Base-by-base conservation (phyloP, 2,113 vertebrate genomes). In the Mustela nigripes region DNA sequence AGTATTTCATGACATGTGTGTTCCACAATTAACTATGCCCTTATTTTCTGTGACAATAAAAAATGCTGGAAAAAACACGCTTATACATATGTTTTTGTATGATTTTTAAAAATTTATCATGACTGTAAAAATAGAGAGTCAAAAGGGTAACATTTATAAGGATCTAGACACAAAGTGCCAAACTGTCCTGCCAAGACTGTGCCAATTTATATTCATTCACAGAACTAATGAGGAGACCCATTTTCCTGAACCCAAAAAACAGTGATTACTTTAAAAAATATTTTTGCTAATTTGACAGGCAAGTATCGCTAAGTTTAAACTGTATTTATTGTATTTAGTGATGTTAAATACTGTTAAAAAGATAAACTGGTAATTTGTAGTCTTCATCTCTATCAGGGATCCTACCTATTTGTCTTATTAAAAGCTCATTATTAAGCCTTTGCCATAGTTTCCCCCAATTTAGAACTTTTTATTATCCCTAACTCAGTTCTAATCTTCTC, bases 71-170 rank as follows among this genome's bases (percentile, higher is more conserved):
- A 91, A 81, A 42, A 90, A 81, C 10, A 76, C 53, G 28, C 69
- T 50, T 73, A 21, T 63, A 15, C 19, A 2, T 42, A 74, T n/a
- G 42, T 62, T 81, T 92, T 62, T 73, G 42, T 39, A 93, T 56
- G 5, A 90, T 90, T 89, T 62, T 53, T 53, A 3, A 50, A 48
- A 93, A 48, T 56, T 60, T 56, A 81, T 90, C n/a, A 62, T 18
- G 50, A 95, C 18, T 71, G 7, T 88, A 84, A 67, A 88, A 91
- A 67, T 26, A 85, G n/a, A 36, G 7, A 76, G 42, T 50, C 18
- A 84, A 67, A 67, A 84, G 33, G 16, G 36, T 80, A 71, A 91
- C 39, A 90, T 90, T 90, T 93, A 86, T 50, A 71, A 93, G 63
- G 84, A 33, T 67, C 36, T 89, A 76, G 65, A 92, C 21, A 69